Conservation (phyloP, 2,888 invertebrate genomes). For the Bugula neritina region DNA sequence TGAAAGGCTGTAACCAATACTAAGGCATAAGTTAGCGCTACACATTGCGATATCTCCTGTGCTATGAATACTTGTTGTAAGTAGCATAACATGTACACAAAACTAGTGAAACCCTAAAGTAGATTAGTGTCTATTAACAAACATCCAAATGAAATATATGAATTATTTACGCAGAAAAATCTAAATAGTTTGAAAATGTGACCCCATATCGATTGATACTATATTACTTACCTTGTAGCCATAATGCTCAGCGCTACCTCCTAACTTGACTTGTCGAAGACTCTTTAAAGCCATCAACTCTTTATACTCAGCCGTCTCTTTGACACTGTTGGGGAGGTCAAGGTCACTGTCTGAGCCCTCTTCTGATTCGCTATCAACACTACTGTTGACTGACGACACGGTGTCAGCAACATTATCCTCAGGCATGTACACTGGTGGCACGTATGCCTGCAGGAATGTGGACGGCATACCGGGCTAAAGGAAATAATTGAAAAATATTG, state of each 20-base stretch:
- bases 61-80: no score
- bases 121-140: no score
- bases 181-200: no score
- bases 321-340: constrained; percentile 40
- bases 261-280: constrained; percentile 36
- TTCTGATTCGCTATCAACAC: neutral
- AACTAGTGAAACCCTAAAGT: no score
- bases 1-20: neutral
- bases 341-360: constrained; percentile 14
- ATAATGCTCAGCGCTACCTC: constrained; percentile 36
- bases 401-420: constrained; percentile 56
- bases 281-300: constrained; percentile 45
- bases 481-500: no score
- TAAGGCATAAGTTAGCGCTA: neutral
- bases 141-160: no score
- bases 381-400: neutral
- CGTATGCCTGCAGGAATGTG: constrained; percentile 77
- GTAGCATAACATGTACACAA: no score
- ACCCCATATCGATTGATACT: no score
- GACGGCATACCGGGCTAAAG: constrained; percentile 56
- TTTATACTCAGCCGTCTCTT: constrained; percentile 44
- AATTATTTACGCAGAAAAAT: no score
- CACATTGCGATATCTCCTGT: no score
- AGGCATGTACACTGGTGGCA: constrained; percentile 72
- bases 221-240: constrained; percentile 50